Base-by-base conservation (phyloP, 23 tunicate species). In the Styela clava region DNA sequence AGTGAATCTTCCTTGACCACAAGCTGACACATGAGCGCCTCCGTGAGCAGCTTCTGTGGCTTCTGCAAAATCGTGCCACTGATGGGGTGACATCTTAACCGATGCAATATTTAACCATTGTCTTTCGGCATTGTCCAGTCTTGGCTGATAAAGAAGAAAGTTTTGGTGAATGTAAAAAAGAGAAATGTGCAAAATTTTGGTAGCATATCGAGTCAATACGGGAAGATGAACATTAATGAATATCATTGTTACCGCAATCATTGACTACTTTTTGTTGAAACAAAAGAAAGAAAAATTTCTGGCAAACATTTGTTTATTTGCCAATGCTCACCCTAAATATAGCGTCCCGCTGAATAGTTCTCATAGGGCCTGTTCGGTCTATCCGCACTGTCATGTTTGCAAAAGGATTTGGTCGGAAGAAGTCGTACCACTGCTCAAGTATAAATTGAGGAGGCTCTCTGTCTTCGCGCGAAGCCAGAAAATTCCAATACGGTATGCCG, bases 11-110 rank as follows among this genome's bases (percentile, higher is more conserved):
- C 77, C 77, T 35, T 29, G 27, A 2, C 81, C 81, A 27, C 81
- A 76, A 9, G n/a, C 32, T 21, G 81, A 76, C 22, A 76, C 81
- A 1, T 76, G 81, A 25, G 81, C 64, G 20, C 81, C 81, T 26
- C 81, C 81, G 64, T 76, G 81, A 34, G 52, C 62, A 22, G 65
- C 21, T 52, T 76, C 81, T 65, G 37, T 28, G 21, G 81, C 35
- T 44, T 76, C 81, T 5, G 65, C 27, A 2, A 76, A 76, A 23
- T 76, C 81, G 27, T 76, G 81, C 81, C 35, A 33, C 22, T 21
- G 16, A 22, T 29, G 35, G 7, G 77, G 35, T 3, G 27, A 12
- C 35, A 26, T 71, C 77, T 71, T 71, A 16, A 19, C 24, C 7
- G 77, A 26, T 3, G 77, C 77, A 21, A 71, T 34, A 28, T 34